phyloP scores from a whole-genome alignment of 1,140 invertebrate species.

The Idris sp. region DNA sequence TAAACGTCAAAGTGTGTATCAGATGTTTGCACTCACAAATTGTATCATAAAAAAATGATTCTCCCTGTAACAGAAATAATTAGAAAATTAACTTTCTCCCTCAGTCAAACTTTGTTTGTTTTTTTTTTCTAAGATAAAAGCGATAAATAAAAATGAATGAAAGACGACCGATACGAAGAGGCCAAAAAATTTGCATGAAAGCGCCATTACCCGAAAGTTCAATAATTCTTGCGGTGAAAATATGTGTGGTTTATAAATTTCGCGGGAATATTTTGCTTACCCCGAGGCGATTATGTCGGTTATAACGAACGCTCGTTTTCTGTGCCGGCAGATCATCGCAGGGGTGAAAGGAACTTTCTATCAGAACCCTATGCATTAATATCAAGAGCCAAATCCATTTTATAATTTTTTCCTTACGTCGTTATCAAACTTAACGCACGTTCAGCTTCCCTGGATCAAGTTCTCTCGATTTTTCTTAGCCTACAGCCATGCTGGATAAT shows the following conservation, averaged over 20 bases:
- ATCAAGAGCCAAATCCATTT: slow-evolving; percentile 65
- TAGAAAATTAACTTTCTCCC: slow-evolving; percentile 24
- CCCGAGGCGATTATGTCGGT: slow-evolving; percentile 54
- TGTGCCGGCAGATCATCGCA: slow-evolving; percentile 47
- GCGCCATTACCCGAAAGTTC: slow-evolving; percentile 43
- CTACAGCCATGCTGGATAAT: slow-evolving; percentile 49
- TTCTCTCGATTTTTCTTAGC: slow-evolving; percentile 46
- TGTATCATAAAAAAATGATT: slow-evolving; percentile 7
- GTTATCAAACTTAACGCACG: slow-evolving; percentile 62
- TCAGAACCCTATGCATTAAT: slow-evolving; percentile 66
- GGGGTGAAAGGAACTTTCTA: slow-evolving; percentile 53
- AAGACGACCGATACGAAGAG: slow-evolving; percentile 33
- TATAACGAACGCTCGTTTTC: slow-evolving; percentile 61
- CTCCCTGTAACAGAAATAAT: slow-evolving; percentile 16
- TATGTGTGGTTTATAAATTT: slow-evolving; percentile 47
- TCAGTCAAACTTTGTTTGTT: slow-evolving; percentile 9
- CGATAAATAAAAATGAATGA: slow-evolving; percentile 38
- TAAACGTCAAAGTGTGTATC: slow-evolving; percentile 19
- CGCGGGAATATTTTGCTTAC: slow-evolving; percentile 48
- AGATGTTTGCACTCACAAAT: slow-evolving; percentile 5
- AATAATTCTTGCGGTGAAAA: slow-evolving; percentile 45
- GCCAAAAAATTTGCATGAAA: slow-evolving; percentile 44
- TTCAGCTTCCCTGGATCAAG: slow-evolving; percentile 43
- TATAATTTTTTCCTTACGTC: slow-evolving; percentile 68
- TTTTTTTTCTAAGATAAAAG: slow-evolving; percentile 40